These are phyloP conservation scores for Acanthococcus lagerstroemiae DNA, from an alignment of 2,888 invertebrate species.

Conservation along the genomic window DNA sequence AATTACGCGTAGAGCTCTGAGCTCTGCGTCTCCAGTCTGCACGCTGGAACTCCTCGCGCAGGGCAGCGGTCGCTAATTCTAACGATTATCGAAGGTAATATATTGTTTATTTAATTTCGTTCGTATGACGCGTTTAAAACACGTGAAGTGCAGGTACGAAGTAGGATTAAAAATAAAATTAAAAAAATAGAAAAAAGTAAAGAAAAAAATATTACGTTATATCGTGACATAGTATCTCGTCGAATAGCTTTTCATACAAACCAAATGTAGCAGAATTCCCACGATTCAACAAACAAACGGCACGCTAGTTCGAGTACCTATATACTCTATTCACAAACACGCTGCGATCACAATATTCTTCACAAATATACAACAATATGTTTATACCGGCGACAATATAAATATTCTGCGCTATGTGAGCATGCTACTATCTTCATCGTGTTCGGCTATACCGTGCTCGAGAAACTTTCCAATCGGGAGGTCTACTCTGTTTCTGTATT, in stretches of 20 bases:
- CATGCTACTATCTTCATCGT: no score
- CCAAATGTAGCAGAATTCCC: slow-evolving; percentile 14
- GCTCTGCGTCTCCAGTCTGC: not conserved
- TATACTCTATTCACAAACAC: not conserved
- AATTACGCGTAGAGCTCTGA: no score
- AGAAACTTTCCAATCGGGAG: not conserved
- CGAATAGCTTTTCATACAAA: not conserved
- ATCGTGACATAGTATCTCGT: slow-evolving; percentile 14
- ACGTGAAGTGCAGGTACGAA: not conserved
- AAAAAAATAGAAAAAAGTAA: no score
- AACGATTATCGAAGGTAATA: not conserved
- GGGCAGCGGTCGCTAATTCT: not conserved
- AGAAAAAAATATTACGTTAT: slow-evolving; percentile 26
- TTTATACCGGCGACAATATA: not conserved
- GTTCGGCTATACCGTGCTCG: not conserved
- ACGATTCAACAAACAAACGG: slow-evolving; percentile 12
- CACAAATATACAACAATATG: not conserved
- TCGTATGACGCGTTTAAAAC: not conserved
- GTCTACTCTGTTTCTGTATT: no score
- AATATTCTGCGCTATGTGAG: not conserved
- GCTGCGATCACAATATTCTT: not conserved
- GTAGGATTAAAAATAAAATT: no score
- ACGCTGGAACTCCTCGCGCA: no score
- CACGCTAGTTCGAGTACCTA: slow-evolving; percentile 8
- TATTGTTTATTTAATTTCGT: not conserved